Evolutionary conservation across 2,888 invertebrate species (phyloP), one percentile per base, ranked within the genome.

Genomic region (Luffia ferchaultella): DNA sequence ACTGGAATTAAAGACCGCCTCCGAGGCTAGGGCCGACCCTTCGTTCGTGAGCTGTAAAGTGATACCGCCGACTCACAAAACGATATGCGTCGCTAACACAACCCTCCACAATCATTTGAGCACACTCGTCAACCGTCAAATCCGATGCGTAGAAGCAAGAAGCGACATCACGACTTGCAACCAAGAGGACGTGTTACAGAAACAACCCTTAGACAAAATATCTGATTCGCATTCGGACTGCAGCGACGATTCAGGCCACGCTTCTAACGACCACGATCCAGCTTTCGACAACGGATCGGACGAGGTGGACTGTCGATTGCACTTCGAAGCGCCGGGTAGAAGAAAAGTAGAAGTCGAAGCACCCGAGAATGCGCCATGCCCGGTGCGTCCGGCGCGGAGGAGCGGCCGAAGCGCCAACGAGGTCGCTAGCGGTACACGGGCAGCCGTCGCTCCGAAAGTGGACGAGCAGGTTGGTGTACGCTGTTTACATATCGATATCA

Each of bases 161-260:
- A 67, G 79, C 53, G 84, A 84, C 57, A 60, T 65, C n/a, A 77
- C 76, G 63, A 71, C 70, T 53, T 80, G 70, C 60, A 68, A 73
- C 45, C 78, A 76, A 57, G 61, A 62, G 52, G 75, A 72, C 51
- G 80, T 78, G 66, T 65, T 74, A 57, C 70, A 71, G 55, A 83
- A 83, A 68, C 77, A 76, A 56, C 61, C 64, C 46, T 78, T 82
- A 47, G 83, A 84, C 60, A 85, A 85, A 67, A 76, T 79, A 68
- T 85, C 85, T 53, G 86, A 87, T 69, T 86, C 87, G 58, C 86
- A 85, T 57, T 90, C 90, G 3, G 90, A 90, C 61, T 91, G 91
- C 61, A 91, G 92, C 52, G 92, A 93, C 62, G 93, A 93, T 76
- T 92, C 92, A 51, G 93, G 93, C 53, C 92, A 93, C 73, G 92